Evolutionary conservation across 2,797 vertebrate species (phyloP).

Genomic region (Takifugu ocellatus): DNA sequence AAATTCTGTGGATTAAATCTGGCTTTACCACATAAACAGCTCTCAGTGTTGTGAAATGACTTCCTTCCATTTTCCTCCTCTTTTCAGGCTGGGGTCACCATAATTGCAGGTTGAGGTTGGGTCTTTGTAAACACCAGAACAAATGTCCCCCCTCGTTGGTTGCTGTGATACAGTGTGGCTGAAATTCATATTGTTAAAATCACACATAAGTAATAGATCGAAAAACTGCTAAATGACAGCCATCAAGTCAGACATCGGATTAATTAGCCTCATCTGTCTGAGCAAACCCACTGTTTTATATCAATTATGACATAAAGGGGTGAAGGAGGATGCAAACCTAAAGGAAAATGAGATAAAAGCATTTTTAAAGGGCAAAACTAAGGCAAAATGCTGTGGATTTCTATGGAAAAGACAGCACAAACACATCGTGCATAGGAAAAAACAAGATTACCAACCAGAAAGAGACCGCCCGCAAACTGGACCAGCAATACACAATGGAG

Average conservation of each 20-base stretch:
- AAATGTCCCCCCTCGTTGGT: slow-evolving; percentile 26
- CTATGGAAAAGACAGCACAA: slow-evolving; percentile 3
- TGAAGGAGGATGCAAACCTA: background rate
- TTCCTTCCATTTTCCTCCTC: slow-evolving; percentile 13
- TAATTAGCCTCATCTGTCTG: slow-evolving; percentile 52
- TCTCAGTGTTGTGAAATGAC: slow-evolving; percentile 47
- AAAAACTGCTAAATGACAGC: slow-evolving; percentile 39
- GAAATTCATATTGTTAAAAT: slow-evolving; percentile 36
- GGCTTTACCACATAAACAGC: slow-evolving; percentile 37
- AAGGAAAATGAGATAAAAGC: background rate
- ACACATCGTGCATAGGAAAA: background rate
- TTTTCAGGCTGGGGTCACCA: slow-evolving; percentile 34
- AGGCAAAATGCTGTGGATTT: too few relatives aligned
- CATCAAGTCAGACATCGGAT: slow-evolving; percentile 27
- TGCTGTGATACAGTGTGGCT: slow-evolving; percentile 19
- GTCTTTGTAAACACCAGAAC: slow-evolving; percentile 39
- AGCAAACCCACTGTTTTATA: slow-evolving; percentile 1
- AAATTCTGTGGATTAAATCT: slow-evolving; percentile 17
- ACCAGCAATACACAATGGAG: slow-evolving; percentile 1
- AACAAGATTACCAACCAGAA: slow-evolving; percentile 16
- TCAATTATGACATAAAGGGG: slow-evolving; percentile 1
- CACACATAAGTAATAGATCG: background rate
- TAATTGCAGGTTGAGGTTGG: slow-evolving; percentile 49
- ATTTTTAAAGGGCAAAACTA: background rate
- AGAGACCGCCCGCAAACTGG: slow-evolving; percentile 9